Base-by-base conservation (phyloP, 2,797 vertebrate species). In the Atherinosoma microstoma region DNA sequence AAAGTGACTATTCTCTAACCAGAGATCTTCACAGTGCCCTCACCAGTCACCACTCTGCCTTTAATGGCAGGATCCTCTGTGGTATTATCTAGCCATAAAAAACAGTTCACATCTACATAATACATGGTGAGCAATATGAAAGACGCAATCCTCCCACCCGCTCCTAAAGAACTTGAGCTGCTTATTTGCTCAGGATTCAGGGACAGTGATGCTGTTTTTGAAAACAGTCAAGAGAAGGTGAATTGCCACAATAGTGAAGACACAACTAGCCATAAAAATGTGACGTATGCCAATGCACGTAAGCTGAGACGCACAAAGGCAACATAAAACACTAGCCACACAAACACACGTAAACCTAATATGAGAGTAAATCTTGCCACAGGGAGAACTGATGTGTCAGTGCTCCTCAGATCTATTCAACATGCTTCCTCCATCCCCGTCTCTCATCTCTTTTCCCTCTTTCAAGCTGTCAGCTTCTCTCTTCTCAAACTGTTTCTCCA, bases 41-140 rank as follows among this genome's bases (percentile, higher is more conserved):
- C n/a, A n/a, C n/a, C n/a, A n/a, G n/a, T 76, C 60, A 42, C 59
- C 59, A 66, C 59, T 85, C 70, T 71, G 61, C 45, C 66, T 81
- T 85, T 76, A 85, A 73, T 61, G 76, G 22, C 5, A 12, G 61
- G 68, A 79, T 70, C 58, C 84, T 82, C 80, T 70, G 80, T 10
- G 29, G 86, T 80, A 61, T 85, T 75, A 84, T 85, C 67, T 64
- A 59, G 59, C 84, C 12, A 68, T 73, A 80, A 81, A 82, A 82
- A 86, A 84, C 78, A 78, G 68, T 80, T 84, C 70, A 73, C 81
- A 84, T 87, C 79, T 89, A 81, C 75, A 88, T 89, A 81, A 91
- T 87, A 83, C 80, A 88, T 85, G 78, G 79, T 75, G 66, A 85
- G 81, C 64, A 76, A 85, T 66, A 72, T 76, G 81, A 91, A 88